These are phyloP conservation scores for Iphiclides podalirius DNA, from an alignment of 2,888 invertebrate genomes.

Conservation along the genomic window DNA sequence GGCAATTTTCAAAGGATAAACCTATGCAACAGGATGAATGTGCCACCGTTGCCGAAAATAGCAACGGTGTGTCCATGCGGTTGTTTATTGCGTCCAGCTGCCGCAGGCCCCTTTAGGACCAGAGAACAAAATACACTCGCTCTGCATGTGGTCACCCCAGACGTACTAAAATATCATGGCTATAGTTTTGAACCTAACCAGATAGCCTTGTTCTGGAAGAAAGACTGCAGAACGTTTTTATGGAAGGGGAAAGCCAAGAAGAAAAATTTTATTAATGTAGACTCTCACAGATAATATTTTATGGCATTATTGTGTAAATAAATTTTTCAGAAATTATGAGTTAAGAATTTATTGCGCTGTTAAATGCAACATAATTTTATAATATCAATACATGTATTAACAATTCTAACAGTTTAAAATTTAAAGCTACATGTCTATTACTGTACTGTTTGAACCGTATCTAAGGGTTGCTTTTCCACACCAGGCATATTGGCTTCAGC, in stretches of 20 bases:
- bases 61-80: slow-evolving; percentile 68
- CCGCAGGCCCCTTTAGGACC: slow-evolving; percentile 61
- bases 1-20: slow-evolving; percentile 62
- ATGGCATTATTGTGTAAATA: slow-evolving; percentile 11
- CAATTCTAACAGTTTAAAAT: slow-evolving; percentile 9
- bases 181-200: slow-evolving; percentile 77
- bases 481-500: slow-evolving; percentile 59
- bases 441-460: slow-evolving; percentile 83
- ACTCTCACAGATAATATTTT: slow-evolving; percentile 26
- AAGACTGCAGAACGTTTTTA: slow-evolving; percentile 85
- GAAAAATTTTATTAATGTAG: slow-evolving; percentile 35
- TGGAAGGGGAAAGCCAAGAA: slow-evolving; percentile 71
- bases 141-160: slow-evolving; percentile 72
- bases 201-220: slow-evolving; percentile 84
- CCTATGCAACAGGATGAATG: slow-evolving; percentile 52
- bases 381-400: slow-evolving; percentile 19
- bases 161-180: slow-evolving; percentile 77
- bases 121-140: slow-evolving; percentile 65
- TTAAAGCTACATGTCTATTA: slow-evolving; percentile 43
- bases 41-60: slow-evolving; percentile 45
- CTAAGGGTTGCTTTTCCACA: slow-evolving; percentile 75
- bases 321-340: slow-evolving; percentile 15
- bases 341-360: slow-evolving; percentile 30
- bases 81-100: slow-evolving; percentile 57
- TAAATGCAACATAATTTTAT: slow-evolving; percentile 39